Base-by-base conservation (phyloP, 2,113 vertebrate genomes). In the Pitta sordida region DNA sequence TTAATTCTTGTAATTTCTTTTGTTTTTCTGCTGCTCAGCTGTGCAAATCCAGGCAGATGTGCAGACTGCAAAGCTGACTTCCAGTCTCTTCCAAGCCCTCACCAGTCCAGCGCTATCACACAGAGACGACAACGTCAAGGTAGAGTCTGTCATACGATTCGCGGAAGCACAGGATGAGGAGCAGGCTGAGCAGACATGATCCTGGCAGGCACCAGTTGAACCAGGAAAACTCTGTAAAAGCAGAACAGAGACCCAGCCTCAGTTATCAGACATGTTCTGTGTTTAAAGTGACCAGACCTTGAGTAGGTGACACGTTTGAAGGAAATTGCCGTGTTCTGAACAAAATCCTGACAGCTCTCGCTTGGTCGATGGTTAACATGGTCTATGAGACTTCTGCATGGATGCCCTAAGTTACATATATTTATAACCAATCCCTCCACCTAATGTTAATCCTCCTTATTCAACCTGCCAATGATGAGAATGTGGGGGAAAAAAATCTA, bases 71-170 rank as follows among this genome's bases (percentile, higher is more conserved):
- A 83, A 76, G 71, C 39, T 27, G 84, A 95, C 49, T 91, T 95
- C 83, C 93, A 91, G 94, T 68, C 92, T 96, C 94, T 81, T 86
- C 86, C 87, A 78, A 51, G 69, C 70, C 92, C 91, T 93, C 90
- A 76, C 67, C 86, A 49, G 46, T 59, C 77, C 8, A 3, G 90
- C 1, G 20, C 44, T 55, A 76, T 96, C 97, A 99, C 87, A 99
- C 99, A 0, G 99, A 99, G 94, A 99, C 99, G 1, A 99, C 99
- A 34, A 99, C 99, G 13, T 99, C 99, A 19, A 99, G 98, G 97
- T 99, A 99, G 91, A 99, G 99, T 94, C 99, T 98, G 97, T 99
- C 99, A 20, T 99, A 99, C 43, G 99, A 99, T 97, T 99, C 99
- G 67, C 98, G 98, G 98, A 99, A 99, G 97, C 99, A 98, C 88